These are phyloP conservation scores for Drosophila gunungcola DNA, from an alignment of 1,140 invertebrate genomes.

Conservation along the genomic window DNA sequence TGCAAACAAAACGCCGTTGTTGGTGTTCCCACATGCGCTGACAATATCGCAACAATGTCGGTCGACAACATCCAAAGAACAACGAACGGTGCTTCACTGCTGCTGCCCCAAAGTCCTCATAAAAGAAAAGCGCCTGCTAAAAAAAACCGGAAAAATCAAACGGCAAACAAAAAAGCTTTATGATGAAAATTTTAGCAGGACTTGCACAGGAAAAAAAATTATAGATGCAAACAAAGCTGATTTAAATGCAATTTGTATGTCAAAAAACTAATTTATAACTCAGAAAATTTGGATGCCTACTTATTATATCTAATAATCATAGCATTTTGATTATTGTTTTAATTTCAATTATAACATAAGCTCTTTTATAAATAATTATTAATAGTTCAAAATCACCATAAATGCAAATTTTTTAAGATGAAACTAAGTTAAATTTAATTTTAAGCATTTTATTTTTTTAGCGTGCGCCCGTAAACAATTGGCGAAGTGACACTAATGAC, in stretches of 20 bases:
- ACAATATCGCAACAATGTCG: slow-evolving; percentile 78
- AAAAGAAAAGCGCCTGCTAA: slow-evolving; percentile 19
- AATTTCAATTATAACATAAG: too few relatives aligned
- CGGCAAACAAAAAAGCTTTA: slow-evolving; percentile 40
- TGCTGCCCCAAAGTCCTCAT: slow-evolving; percentile 14
- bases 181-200: slow-evolving; percentile 43
- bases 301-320: too few relatives aligned
- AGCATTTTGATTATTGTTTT: too few relatives aligned
- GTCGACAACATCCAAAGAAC: slow-evolving; percentile 49
- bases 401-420: too few relatives aligned
- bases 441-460: not conserved
- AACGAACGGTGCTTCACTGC: slow-evolving; percentile 39
- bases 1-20: slow-evolving; percentile 66
- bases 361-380: too few relatives aligned
- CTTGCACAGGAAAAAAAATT: slow-evolving; percentile 1
- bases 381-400: too few relatives aligned
- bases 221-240: not conserved
- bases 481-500: slow-evolving; percentile 43
- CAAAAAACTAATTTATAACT: too few relatives aligned
- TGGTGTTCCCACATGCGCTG: slow-evolving; percentile 67
- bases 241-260: not conserved
- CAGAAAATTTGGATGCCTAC: too few relatives aligned
- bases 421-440: too few relatives aligned
- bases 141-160: slow-evolving; percentile 46
- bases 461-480: slow-evolving; percentile 56